Evolutionary conservation across 2,113 vertebrate species (phyloP), one percentile per base, ranked within the genome.

Genomic region (Coptodon rendalli): DNA sequence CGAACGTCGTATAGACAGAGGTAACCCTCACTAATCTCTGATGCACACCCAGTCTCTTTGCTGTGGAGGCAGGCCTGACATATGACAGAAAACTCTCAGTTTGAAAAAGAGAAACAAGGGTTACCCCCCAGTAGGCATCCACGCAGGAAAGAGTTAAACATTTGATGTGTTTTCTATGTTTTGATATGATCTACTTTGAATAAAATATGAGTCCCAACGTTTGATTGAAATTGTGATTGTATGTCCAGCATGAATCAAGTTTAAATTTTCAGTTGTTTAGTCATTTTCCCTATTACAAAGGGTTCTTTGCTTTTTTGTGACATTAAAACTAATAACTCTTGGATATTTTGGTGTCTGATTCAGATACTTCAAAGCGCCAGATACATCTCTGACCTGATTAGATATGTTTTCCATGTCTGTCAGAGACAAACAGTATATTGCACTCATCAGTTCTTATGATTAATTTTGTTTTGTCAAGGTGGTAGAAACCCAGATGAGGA

Each of bases 401-500:
- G 3, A n/a, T n/a, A n/a, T n/a, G 43, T 31, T 45, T 16, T 73
- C 14, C 19, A 9, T 63, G 13, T 4, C 5, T 56, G 24, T 84
- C 66, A 22, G 38, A 22, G 29, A 84, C 24, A 36, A 8, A 76
- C 9, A 11, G 9, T 53, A 11, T 54, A n/a, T 10, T 19, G 50
- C 24, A 5, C 4, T 17, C 80, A n/a, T 22, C 78, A 56, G 5
- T 9, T 54, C 36, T 68, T 57, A 24, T 45, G 9, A 13, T 80
- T 73, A 5, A 11, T 56, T 66, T 38, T 56, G 4, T 57, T 24
- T 45, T 36, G 17, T 73, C 2, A n/a, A 96, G 96, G 94, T 97
- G 82, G 93, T 92, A 34, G 95, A 93, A 90, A 94, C 90, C n/a
- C 96, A 96, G 84, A 87, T 95, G 86, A 95, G 89, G 56, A 95